A percentile compares a stretch with the other conserved stretches of the same genome.
Conservation (phyloP, 1,140 invertebrate genomes). For the Stegodyphus mimosarum region DNA sequence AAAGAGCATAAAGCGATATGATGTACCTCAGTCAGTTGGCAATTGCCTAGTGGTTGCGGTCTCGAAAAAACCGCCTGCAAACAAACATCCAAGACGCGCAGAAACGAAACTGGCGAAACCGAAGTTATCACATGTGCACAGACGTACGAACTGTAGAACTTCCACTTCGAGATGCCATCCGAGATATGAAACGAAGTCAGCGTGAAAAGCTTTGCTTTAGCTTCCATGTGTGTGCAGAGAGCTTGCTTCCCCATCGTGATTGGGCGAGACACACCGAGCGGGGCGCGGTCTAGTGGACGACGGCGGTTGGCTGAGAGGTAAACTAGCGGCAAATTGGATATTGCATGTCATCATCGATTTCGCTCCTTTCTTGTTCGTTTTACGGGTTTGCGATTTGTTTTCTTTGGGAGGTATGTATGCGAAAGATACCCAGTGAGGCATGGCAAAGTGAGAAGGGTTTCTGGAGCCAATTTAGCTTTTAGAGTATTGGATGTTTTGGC, state of each 20-base stretch:
- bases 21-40: too few species aligned
- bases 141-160: not conserved
- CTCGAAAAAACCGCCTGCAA: too few species aligned
- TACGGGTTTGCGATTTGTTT: not conserved
- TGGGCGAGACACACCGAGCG: slow-evolving; percentile 21
- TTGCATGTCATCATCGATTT: slow-evolving; percentile 51
- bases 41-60: too few species aligned
- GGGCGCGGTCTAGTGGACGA: slow-evolving; percentile 44
- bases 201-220: not conserved
- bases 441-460: not conserved
- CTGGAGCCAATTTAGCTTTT: not conserved
- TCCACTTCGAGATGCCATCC: not conserved
- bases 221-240: not conserved
- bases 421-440: not conserved
- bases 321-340: slow-evolving; percentile 59
- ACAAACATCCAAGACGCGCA: too few species aligned
- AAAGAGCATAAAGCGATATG: too few species aligned
- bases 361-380: not conserved
- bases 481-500: too few species aligned
- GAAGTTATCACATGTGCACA: too few species aligned
- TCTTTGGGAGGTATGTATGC: not conserved
- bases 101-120: too few species aligned
- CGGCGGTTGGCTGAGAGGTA: slow-evolving; percentile 44
- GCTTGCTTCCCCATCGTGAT: not conserved
- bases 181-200: not conserved